These are phyloP conservation scores for Euthynnus affinis DNA, from an alignment of 2,797 vertebrate genomes.

Conservation along the genomic window DNA sequence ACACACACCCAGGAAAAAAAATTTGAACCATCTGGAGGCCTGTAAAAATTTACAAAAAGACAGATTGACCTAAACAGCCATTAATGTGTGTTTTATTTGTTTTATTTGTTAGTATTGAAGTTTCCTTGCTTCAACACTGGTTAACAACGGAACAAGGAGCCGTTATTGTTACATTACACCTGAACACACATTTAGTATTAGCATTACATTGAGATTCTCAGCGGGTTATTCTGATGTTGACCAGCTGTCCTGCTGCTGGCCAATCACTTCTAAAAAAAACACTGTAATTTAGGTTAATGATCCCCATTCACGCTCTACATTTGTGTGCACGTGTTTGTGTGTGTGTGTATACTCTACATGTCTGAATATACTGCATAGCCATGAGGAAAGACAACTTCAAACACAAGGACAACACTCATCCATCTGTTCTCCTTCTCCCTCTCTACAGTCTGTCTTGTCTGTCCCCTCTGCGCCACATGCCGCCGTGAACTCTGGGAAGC, in stretches of 20 bases:
- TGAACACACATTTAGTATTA: constrained; percentile 56
- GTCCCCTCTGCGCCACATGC: constrained; percentile 7
- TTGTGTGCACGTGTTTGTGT: constrained; percentile 16
- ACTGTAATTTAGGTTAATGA: constrained; percentile 62
- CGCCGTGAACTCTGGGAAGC: constrained; percentile 64
- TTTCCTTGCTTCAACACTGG: background rate
- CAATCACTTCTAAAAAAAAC: constrained; percentile 39
- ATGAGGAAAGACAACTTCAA: constrained; percentile 78
- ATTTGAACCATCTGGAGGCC: background rate
- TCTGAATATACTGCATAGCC: constrained; percentile 54
- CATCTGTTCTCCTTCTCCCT: constrained; percentile 62
- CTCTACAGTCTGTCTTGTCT: constrained; percentile 37
- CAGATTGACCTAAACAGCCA: constrained; percentile 1
- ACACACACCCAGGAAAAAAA: background rate
- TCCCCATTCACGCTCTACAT: constrained; percentile 7
- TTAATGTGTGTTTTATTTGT: background rate
- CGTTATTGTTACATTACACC: background rate
- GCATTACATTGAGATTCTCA: constrained; percentile 26
- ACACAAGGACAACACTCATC: constrained; percentile 73
- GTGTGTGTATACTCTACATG: constrained; percentile 23
- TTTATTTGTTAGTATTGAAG: background rate
- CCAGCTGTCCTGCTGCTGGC: constrained; percentile 54
- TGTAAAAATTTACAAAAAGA: constrained; percentile 11
- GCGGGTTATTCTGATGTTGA: constrained; percentile 25
- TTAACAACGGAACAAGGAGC: background rate